Evolutionary conservation across 2,113 vertebrate genomes (phyloP).

Genomic region (Platysternon megacephalum): DNA sequence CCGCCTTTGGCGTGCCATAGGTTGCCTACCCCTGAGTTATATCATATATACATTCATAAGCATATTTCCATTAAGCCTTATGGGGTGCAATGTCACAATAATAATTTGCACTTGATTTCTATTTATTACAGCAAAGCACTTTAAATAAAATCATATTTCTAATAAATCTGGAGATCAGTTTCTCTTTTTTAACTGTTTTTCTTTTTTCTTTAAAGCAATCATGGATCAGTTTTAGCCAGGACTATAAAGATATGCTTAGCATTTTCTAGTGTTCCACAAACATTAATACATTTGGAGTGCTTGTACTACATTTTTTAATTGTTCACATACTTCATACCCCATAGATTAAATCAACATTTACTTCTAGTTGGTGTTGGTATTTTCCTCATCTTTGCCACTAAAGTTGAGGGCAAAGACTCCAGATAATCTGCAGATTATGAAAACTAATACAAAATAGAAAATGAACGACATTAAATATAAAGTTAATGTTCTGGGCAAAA

Average conservation of each 20-base stretch:
- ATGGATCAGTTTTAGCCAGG: not conserved
- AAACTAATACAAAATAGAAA: not conserved
- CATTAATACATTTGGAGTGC: not conserved
- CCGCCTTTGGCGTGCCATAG: no score
- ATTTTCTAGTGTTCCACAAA: not conserved
- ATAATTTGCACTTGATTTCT: not conserved
- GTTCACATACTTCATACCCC: not conserved
- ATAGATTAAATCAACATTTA: not conserved
- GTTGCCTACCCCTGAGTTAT: no score
- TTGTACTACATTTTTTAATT: not conserved
- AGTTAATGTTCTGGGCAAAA: not conserved
- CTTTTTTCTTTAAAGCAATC: not conserved
- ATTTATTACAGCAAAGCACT: not conserved
- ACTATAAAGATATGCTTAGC: not conserved
- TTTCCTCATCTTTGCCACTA: not conserved
- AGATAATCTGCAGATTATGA: not conserved
- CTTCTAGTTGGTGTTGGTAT: not conserved
- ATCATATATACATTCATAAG: no score
- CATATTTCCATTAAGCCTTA: no score
- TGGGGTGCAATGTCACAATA: no score
- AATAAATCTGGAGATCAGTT: not conserved
- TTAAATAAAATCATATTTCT: not conserved
- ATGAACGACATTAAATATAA: rapidly evolving
- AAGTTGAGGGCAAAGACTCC: not conserved
- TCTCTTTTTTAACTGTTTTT: not conserved